phyloP scores from a whole-genome alignment of 1,140 invertebrate genomes.

The Drosophila virilis region DNA sequence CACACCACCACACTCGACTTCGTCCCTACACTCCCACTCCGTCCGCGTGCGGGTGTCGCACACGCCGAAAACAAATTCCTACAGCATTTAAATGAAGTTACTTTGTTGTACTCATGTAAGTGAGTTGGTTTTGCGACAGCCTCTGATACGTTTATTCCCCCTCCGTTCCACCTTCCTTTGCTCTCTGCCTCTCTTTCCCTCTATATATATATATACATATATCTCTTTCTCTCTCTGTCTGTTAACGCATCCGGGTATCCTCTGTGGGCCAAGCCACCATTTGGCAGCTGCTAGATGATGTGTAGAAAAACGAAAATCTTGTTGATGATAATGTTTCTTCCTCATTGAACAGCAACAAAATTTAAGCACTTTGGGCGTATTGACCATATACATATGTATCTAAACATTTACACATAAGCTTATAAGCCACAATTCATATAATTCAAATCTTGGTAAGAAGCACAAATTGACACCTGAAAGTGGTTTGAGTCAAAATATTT shows the following conservation, averaged over 20 bases:
- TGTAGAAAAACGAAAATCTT: slow-evolving; percentile 7
- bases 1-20: not conserved
- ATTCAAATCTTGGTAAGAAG: not conserved
- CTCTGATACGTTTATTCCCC: slow-evolving; percentile 15
- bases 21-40: not conserved
- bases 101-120: slow-evolving; percentile 57
- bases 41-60: slow-evolving; percentile 51
- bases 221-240: not conserved
- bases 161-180: not conserved
- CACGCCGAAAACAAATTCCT: slow-evolving; percentile 75
- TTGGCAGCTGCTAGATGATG: slow-evolving; percentile 20
- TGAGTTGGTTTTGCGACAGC: slow-evolving; percentile 33
- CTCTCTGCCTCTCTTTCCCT: not conserved
- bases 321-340: slow-evolving; percentile 30
- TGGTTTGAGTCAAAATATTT: too few relatives aligned
- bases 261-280: slow-evolving; percentile 8
- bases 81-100: slow-evolving; percentile 78
- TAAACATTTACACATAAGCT: slow-evolving; percentile 4
- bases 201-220: not conserved
- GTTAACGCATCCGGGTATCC: slow-evolving; percentile 12
- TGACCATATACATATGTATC: slow-evolving; percentile 8
- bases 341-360: slow-evolving; percentile 8
- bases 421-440: not conserved
- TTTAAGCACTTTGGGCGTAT: not conserved
- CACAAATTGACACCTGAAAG: not conserved